Conservation (phyloP, 1,140 invertebrate species). For the Drosophila pallidifrons region DNA sequence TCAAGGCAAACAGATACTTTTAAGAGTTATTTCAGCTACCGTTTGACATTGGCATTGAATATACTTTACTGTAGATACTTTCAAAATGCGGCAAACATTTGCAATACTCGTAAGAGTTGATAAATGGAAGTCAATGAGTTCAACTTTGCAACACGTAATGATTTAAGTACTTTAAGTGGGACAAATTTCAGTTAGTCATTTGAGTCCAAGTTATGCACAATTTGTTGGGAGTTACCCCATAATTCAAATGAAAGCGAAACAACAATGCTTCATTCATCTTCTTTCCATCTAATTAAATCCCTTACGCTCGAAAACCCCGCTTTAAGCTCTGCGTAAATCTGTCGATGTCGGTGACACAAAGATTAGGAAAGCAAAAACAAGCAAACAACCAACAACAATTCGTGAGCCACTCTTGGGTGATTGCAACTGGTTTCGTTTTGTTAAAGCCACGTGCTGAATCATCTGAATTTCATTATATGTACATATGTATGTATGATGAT, state of each 20-base stretch:
- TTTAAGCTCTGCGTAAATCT: neutral
- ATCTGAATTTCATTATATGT: slow-evolving; percentile 8
- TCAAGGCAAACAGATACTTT: slow-evolving; percentile 36
- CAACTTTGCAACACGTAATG: slow-evolving; percentile 1
- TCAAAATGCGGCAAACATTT: slow-evolving; percentile 1
- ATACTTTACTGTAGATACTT: neutral
- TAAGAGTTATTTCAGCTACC: slow-evolving; percentile 20
- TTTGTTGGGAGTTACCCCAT: neutral
- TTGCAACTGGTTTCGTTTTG: slow-evolving; percentile 25
- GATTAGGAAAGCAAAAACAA: neutral
- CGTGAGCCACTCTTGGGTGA: slow-evolving; percentile 20
- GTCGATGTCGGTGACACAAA: neutral
- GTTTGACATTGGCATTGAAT: slow-evolving; percentile 36
- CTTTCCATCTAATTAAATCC: neutral
- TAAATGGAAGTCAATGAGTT: neutral
- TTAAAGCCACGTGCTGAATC: slow-evolving; percentile 64
- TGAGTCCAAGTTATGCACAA: neutral
- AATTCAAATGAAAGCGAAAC: neutral
- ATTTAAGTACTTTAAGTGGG: neutral
- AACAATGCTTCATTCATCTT: neutral
- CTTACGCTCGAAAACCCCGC: neutral
- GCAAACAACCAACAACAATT: neutral
- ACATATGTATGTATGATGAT: slow-evolving; percentile 60
- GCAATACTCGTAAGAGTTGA: neutral
- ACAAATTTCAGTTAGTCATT: neutral